Base-by-base conservation (phyloP, 2,113 vertebrate species). In the Myrmophylax atrothorax region DNA sequence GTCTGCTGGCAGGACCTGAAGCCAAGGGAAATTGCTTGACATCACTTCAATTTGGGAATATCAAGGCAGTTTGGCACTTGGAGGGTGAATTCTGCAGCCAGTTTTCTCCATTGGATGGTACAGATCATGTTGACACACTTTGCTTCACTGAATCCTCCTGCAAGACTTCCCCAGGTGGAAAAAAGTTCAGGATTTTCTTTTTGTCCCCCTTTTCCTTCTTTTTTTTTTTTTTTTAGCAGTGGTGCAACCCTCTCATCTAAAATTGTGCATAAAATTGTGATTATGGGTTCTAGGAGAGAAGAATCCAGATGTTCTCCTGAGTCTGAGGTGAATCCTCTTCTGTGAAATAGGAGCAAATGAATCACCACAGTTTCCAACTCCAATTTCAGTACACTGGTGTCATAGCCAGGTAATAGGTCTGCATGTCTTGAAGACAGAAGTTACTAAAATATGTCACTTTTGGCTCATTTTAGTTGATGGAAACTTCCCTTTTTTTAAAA, bases 11-110 rank as follows among this genome's bases (percentile, higher is more conserved):
- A 94, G 83, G 73, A 88, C 82, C 85, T 59, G 46, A 58, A 96
- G 95, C 94, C 96, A 96, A 95, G 95, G 96, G 96, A 96, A 97
- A 96, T 96, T 96, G 84, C 82, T 94, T 96, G 96, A 96, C 93
- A 95, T 97, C 93, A 96, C 94, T 95, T 94, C 37, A 38, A 46
- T 80, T 85, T 93, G 84, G 93, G 91, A 66, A 31, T 55, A 92
- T 73, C 84, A 44, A 85, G 28, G 64, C 50, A 87, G 31, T 64
- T 94, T 96, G 93, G 95, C 95, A 91, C 90, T 87, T 46, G 0
- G 55, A 76, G 55, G 93, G 78, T 87, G 84, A 73, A 73, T 91
- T 94, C 70, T 60, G 69, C 56, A 94, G 94, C 42, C 93, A 87
- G 0, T 58, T 91, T 91, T 80, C 84, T 66, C 91, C 92, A 77